Base-by-base conservation (phyloP, 2,888 invertebrate genomes). In the Drosophila seclusa region DNA sequence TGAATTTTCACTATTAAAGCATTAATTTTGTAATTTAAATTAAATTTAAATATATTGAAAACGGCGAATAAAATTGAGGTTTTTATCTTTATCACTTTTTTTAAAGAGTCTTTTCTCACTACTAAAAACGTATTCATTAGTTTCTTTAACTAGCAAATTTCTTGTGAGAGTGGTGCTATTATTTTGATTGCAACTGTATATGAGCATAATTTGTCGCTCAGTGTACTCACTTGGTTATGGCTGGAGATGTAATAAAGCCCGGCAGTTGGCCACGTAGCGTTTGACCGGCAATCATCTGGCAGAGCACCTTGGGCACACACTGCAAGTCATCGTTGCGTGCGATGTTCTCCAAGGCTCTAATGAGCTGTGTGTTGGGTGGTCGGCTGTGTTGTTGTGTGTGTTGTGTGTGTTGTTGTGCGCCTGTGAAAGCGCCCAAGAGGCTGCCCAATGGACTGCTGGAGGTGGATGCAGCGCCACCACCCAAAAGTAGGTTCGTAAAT, bases 301-400 rank as follows among this genome's bases (percentile, higher is more conserved):
- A 97, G 73, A 97, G 94, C 81, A 97, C 94, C 90, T 96, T 94
- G 4, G 97, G 96, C 71, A 97, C 96, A 92, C 97, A 97, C 87
- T 96, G 95, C 83, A 95, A 94, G 91, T 97, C 96, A 91, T 97
- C 97, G 92, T 96, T 95, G 83, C 94, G 93, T 24, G 95, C 94
- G 82, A 96, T 95, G 73, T 95, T 95, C 82, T 94, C 93, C 74
- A 96, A 91, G 18, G 95, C 95, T 78, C 85, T 92, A 82, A 91
- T 91, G 82, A 93, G 91, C 84, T 92, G 92, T 79, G 89, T 90
- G 82, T 91, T 92, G 73, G 91, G 80, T 32, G 92, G 92, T 42
- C 91, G 87, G 52, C 68, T 62, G 24, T 69, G 71, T 24, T 74
- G 76, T 6, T 64, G 64, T 4, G 70, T 42, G 57, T 76, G 66